Evolutionary conservation across 2,888 invertebrate genomes (phyloP).

Genomic region (Malthinus seriepunctatus): DNA sequence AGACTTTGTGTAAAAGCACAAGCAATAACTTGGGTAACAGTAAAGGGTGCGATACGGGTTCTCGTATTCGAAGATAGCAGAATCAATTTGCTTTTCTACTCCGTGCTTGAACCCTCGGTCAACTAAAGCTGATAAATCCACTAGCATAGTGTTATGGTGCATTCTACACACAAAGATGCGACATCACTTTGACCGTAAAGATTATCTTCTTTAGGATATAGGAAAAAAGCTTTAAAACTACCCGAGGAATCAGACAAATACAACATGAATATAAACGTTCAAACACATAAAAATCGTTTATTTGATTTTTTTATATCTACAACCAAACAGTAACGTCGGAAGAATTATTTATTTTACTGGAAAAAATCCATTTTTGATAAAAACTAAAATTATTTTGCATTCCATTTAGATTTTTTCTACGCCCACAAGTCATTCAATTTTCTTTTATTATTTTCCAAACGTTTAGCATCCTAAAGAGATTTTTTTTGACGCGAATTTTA

Average conservation of each 20-base stretch:
- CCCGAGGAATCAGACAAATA: slow-evolving; percentile 10
- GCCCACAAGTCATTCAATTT: too few species aligned
- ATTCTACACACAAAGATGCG: slow-evolving; percentile 21
- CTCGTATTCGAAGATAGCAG: slow-evolving; percentile 39
- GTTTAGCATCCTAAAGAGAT: too few species aligned
- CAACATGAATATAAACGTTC: slow-evolving; percentile 5
- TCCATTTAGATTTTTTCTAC: too few species aligned
- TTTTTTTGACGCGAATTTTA: too few species aligned
- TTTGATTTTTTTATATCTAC: slow-evolving; percentile 1
- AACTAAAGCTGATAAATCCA: slow-evolving; percentile 43
- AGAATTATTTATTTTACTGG: too few species aligned
- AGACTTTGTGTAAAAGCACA: slow-evolving; percentile 25
- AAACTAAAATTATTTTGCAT: too few species aligned
- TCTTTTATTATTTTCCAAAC: too few species aligned
- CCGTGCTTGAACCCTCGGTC: slow-evolving; percentile 39
- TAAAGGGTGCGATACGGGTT: slow-evolving; percentile 29
- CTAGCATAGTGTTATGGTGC: slow-evolving; percentile 19
- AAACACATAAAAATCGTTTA: slow-evolving; percentile 8
- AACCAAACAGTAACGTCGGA: neutral
- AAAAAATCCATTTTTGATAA: too few species aligned
- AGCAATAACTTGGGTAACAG: slow-evolving; percentile 31
- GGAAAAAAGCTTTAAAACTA: slow-evolving; percentile 16
- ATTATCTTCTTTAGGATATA: slow-evolving; percentile 21
- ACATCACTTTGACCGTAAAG: slow-evolving; percentile 18
- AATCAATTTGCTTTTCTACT: slow-evolving; percentile 45